Percentiles rank a stretch among this genome's conserved stretches.
Conservation (phyloP, 2,888 invertebrate species). For the Pseudococcus jackbeardsleyi region DNA sequence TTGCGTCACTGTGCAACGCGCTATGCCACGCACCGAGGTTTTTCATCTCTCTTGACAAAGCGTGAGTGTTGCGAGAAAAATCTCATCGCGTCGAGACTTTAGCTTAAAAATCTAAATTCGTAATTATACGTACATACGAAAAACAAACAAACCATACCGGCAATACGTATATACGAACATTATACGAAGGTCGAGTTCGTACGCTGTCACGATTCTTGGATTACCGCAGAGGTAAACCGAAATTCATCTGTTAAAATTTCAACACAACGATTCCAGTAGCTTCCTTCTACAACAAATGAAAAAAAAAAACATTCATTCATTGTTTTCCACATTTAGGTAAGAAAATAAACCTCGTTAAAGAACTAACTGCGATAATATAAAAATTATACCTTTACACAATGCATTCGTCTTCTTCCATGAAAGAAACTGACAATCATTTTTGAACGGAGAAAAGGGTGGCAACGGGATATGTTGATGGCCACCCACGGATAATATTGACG, state of each 20-base stretch:
- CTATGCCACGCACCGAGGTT: background rate
- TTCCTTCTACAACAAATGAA: background rate
- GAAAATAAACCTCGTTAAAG: background rate
- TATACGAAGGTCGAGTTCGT: background rate
- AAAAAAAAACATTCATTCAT: background rate
- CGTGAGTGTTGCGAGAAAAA: background rate
- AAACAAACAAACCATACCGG: background rate
- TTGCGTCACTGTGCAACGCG: too few relatives aligned
- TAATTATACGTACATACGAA: background rate
- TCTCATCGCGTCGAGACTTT: background rate
- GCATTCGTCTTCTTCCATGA: background rate
- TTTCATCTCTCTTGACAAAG: conserved; percentile 11
- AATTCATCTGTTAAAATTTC: background rate
- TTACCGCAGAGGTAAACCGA: background rate
- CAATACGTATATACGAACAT: background rate
- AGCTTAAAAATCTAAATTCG: background rate
- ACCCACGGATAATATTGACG: conserved; percentile 57
- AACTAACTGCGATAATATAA: background rate
- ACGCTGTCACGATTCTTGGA: background rate
- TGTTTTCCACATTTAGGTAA: background rate
- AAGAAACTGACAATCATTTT: conserved; percentile 53
- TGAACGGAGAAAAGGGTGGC: conserved; percentile 34
- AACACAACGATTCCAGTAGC: background rate
- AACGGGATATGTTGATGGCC: conserved; percentile 61
- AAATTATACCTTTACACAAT: conserved; percentile 30